These are phyloP conservation scores for Phalacrocorax pelagicus DNA, from an alignment of 2,113 vertebrate genomes.

Conservation along the genomic window DNA sequence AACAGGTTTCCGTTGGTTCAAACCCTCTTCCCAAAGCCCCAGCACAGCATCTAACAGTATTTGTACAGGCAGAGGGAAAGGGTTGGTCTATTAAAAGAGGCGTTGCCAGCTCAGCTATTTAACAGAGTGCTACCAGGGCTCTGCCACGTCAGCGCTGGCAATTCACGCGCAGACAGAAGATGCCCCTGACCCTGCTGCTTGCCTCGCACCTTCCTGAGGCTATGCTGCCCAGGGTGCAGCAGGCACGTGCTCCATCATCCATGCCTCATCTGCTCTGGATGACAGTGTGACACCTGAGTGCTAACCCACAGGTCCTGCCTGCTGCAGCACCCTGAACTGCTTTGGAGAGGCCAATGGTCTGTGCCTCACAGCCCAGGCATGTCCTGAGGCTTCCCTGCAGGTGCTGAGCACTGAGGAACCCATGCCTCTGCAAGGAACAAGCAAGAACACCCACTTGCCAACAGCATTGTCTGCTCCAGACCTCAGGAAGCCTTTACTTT, in stretches of 20 bases:
- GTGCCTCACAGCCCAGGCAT: fast-evolving
- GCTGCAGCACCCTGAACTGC: background rate
- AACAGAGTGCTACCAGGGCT: background rate
- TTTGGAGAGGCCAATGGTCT: background rate
- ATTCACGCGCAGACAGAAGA: background rate
- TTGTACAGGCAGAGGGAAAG: fast-evolving
- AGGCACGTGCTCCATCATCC: background rate
- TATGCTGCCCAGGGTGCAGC: background rate
- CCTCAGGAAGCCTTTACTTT: background rate
- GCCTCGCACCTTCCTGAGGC: background rate
- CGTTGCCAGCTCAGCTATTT: background rate
- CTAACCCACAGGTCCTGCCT: background rate
- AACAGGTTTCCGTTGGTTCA: background rate
- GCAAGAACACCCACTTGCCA: background rate
- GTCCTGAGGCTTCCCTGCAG: background rate
- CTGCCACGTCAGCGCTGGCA: background rate
- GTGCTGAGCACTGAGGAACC: background rate
- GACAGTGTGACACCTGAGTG: background rate
- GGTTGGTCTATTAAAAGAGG: background rate
- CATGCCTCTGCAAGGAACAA: fast-evolving
- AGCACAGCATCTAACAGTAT: background rate
- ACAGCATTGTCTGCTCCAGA: background rate
- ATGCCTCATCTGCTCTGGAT: background rate
- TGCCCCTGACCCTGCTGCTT: background rate
- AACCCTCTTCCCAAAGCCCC: background rate